Base-by-base conservation (phyloP, 2,797 vertebrate genomes). In the Staurois parvus region DNA sequence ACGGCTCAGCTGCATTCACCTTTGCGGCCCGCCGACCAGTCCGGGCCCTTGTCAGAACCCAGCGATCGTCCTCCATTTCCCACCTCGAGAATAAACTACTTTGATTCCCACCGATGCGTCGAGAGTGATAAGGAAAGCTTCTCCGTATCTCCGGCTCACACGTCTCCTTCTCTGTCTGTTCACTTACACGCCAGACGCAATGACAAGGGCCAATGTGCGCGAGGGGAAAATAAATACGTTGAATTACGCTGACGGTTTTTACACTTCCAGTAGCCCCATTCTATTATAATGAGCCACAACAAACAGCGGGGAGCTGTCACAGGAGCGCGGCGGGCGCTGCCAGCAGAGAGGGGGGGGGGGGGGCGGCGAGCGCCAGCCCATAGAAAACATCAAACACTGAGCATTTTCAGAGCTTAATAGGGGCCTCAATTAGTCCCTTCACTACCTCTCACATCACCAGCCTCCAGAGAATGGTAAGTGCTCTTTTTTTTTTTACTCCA, bases 261-360 rank as follows among this genome's bases (percentile, higher is more conserved):
- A 76, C 67, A 66, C 79, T 82, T 86, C 37, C 66, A 69, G 42
- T 82, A 72, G 73, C 73, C 73, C 73, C 24, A 72, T 79, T 86
- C 79, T 86, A 72, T 77, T 82, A 77, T 86, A 86, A 86, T 86
- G 85, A 86, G 79, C 85, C 79, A 77, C 67, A 86, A 82, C 85
- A 86, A 82, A 86, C 85, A 86, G 85, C 37, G 40, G 21, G 75
- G 32, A 77, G 64, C 83, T 72, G 59, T 73, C 70, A 87, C 76
- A 66, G 69, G 67, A 81, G 77, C 56, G 40, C 70, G 11, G 78
- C n/a, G 26, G 24, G 17, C 80, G 75, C 19, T n/a, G 64, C 77
- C 52, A 17, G 34, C 56, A 34, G 6, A 76, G 40, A 29, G 3
- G 8, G 59, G 9, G 17, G 68, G 64, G 8, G 15, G 26, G 24